Base-by-base conservation (phyloP, 2,113 vertebrate species). In the Zapornia atra region DNA sequence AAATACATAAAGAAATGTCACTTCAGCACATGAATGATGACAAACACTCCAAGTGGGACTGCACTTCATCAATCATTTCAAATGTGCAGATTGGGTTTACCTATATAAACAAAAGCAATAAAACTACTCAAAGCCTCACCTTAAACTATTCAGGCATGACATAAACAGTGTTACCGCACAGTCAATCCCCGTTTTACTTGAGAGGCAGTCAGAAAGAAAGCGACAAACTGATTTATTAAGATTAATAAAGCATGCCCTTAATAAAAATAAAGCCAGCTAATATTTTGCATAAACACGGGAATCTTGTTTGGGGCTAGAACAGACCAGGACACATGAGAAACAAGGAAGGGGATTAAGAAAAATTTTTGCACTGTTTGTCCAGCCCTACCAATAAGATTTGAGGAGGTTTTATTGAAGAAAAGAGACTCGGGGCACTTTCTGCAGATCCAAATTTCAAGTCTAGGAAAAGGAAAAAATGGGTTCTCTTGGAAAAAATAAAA, bases 1-100 rank as follows among this genome's bases (percentile, higher is more conserved):
- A 98, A 98, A 98, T 98, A 98, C 98, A 98, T 98, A 98, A 98
- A 98, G 98, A 98, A 98, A 98, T 98, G 98, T 98, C 98, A 98
- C 98, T 98, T 98, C 98, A 98, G 97, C 96, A 96, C 97, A 98
- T 98, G 98, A 98, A 96, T 98, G 98, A 98, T 98, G 98, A 98
- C 98, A 98, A 98, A 98, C 98, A 98, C 98, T 98, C 97, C 97
- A 98, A 98, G 98, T 97, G 97, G 95, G 97, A 97, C 97, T 97
- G 91, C 97, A 98, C 97, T 98, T 98, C 98, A 98, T 98, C 98
- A 98, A 98, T 98, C 98, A 98, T 98, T 97, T 98, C 97, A 98
- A 98, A 98, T 92, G 97, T 24, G 71, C 97, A 98, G 98, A 98
- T 98, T 98, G 97, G 96, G 97, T 98, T 98, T 98, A 98, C 98